Base-by-base conservation (phyloP, 2,797 vertebrate species). In the Falco columbarius region DNA sequence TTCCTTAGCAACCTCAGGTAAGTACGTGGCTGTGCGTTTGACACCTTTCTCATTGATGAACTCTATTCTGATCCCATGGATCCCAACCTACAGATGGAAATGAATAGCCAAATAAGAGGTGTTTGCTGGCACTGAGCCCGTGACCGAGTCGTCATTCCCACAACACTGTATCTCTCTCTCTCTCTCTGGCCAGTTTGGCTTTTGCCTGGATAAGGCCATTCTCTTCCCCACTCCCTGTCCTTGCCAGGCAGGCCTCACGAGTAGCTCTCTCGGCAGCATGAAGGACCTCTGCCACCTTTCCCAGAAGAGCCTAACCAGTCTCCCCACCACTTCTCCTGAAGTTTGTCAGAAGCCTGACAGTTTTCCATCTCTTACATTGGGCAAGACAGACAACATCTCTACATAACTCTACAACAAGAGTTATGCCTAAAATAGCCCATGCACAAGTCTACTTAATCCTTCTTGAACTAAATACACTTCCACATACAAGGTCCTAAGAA, bases 1-100 rank as follows among this genome's bases (percentile, higher is more conserved):
- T 97, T 98, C 98, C 97, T 98, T 98, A 97, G 98, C 98, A 97
- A 98, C 98, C 97, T 98, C 98, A 97, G 98, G 98, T 97, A 98
- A 98, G 51, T 98, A 98, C 62, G 98, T 98, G 97, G 98, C 98
- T 98, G 98, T 98, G 93, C 98, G 98, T 98, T 98, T 98, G 96
- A 98, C 97, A 84, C 98, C 98, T 95, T 98, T 98, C 96, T 98
- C 98, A 97, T 98, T 98, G 97, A 98, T 97, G 97, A 98, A 98
- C 95, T 98, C 98, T 98, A 98, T 98, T 94, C 98, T 98, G 98
- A 98, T 98, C 75, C 98, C 98, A 98, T 98, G 98, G 94, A 98
- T 98, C 97, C 98, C 98, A 97, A 98, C 98, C 98, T 98, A 97
- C 12, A 96, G 95, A 95, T 70, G 97, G 94, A 96, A 97, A 97